Evolutionary conservation across 2,888 invertebrate species (phyloP).

Genomic region (Himalopsyche anomala): DNA sequence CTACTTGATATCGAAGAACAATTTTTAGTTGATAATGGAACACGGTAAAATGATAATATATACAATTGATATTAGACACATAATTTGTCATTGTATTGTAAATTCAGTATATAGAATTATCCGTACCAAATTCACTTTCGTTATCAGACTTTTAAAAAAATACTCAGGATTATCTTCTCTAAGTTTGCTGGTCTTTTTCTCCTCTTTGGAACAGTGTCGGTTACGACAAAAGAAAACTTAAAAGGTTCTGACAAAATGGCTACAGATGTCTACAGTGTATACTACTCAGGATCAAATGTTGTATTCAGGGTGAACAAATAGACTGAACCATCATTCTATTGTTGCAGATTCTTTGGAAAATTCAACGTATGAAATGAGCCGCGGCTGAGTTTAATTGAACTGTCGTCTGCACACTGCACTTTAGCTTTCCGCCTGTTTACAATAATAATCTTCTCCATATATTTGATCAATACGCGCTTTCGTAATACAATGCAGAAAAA

Average conservation of each 20-base stretch:
- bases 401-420: constrained; percentile 50
- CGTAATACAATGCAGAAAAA: background rate
- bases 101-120: too few species aligned
- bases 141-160: too few species aligned
- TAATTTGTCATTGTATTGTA: too few species aligned
- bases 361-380: constrained; percentile 20
- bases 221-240: background rate
- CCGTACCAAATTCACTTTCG: too few species aligned
- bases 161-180: too few species aligned
- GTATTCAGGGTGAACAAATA: background rate
- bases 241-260: background rate
- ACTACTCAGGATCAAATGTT: background rate
- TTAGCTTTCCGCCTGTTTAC: constrained; percentile 9
- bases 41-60: too few species aligned
- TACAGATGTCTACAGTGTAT: background rate
- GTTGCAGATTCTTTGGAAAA: constrained; percentile 33
- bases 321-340: constrained; percentile 6
- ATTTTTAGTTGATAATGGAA: too few species aligned
- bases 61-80: too few species aligned
- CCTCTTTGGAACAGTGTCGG: too few species aligned
- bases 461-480: background rate
- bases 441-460: constrained; percentile 24
- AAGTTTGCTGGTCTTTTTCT: too few species aligned
- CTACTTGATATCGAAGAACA: too few species aligned
- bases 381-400: constrained; percentile 48